Evolutionary conservation across 2,113 vertebrate genomes (phyloP).

Genomic region (Onychorhynchus coronatus): DNA sequence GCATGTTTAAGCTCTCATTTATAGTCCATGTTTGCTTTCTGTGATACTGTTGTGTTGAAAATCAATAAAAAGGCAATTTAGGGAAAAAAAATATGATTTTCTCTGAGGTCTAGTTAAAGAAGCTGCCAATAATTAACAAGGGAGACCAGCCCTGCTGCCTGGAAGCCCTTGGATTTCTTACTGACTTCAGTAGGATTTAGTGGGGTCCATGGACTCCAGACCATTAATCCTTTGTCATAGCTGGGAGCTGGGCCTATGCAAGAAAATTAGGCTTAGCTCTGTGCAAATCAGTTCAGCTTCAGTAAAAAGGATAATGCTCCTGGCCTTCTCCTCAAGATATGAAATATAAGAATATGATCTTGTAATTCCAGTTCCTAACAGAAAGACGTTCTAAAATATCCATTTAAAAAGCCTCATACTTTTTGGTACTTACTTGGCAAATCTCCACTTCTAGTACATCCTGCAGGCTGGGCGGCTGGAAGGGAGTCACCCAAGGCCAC

Average conservation of each 20-base stretch:
- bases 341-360: background rate
- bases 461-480: background rate
- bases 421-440: background rate
- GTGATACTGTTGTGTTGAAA: background rate
- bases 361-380: background rate
- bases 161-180: background rate
- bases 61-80: slow-evolving; percentile 30
- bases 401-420: background rate
- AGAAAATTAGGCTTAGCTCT: background rate
- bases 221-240: background rate
- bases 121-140: slow-evolving; percentile 10
- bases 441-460: background rate
- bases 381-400: background rate
- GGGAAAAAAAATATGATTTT: background rate
- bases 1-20: background rate
- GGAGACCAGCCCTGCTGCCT: background rate
- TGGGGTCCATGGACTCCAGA: background rate
- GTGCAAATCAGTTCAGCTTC: background rate
- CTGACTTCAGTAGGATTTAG: background rate
- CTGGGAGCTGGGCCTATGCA: background rate
- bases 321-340: background rate
- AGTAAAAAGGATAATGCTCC: background rate
- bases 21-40: background rate
- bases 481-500: background rate
- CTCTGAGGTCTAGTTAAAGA: slow-evolving; percentile 50